Base-by-base conservation (phyloP, 2,888 invertebrate species). In the Drosophila quinaria region DNA sequence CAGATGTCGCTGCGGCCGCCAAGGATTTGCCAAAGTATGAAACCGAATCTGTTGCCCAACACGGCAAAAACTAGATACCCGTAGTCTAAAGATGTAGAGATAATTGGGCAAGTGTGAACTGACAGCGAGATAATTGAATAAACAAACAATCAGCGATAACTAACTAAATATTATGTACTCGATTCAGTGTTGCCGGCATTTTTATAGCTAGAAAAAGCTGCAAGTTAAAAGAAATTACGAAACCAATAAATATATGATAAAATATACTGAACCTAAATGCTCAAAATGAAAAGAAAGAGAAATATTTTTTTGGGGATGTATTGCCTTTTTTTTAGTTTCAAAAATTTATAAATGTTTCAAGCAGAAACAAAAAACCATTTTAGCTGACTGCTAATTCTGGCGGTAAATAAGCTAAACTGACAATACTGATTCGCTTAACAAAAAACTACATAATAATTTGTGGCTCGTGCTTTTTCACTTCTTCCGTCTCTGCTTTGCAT, bases 1-100 rank as follows among this genome's bases (percentile, higher is more conserved):
- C 91, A 0, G 85, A 90, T 4, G 90, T 81, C 10, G 93, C 92
- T 29, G 77, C 81, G 37, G 88, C 88, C 9, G 92, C 92, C 42
- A 90, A 91, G 71, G 82, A 90, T 72, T 71, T 91, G 69, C 92
- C 92, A 47, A 85, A 78, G 41, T 13, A 4, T 6, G 31, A 49
- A 11, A 15, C 15, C 5, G 68, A 72, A 31, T 42, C 6, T 9
- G 22, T 29, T 5, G 22, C 9, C 6, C 19, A 66, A 15, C 15
- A n/a, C n/a, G 51, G 58, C 54, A 3, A 49, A 70, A 46, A 15
- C 9, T 33, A 47, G 11, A 44, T 51, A 19, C 4, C 4, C 22
- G n/a, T 19, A 19, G 19, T 19, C 6, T 1, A 25, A 25, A 6
- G 25, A 25, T 25, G 25, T 25, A 25, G 25, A 5, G 25, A 41